Evolutionary conservation across 1,140 invertebrate species (phyloP), one percentile per base, ranked within the genome.

Genomic region (Brachionus asplanchnoidis): DNA sequence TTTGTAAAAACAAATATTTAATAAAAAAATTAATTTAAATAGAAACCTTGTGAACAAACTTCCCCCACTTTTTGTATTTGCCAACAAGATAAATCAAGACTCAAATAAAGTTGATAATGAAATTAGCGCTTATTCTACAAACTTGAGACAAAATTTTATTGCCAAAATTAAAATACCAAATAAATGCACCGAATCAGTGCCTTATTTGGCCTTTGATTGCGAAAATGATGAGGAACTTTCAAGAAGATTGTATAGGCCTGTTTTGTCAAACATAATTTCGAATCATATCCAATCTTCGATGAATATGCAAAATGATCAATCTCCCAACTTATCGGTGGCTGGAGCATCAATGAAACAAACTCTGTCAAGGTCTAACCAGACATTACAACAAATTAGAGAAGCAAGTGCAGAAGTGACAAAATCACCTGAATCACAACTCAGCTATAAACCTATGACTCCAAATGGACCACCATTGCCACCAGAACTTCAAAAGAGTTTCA

Each of bases 341-440:
- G 44, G 42, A 14, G 73, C 42, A 26, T 77, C 73, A 28, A 50
- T 50, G 44, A 77, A 44, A 44, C 73, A 50, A 23, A n/a, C 17
- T 50, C 50, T 77, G 44, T 77, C 73, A 20, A 77, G 44, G 26
- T 77, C 73, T 11, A 77, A 77, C 23, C 73, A 77, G 26, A 77
- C 73, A 26, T 50, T 77, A n/a, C 73, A 77, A 46, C 73, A 77
- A 77, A 46, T 50, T 14, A 46, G 44, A 77, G 73, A 77, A 9
- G 68, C 68, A 73, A 73, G 68, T 26, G 73, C 73, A 8, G 73
- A 77, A 20, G 23, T 26, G 9, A 26, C 26, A 12, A 46, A 23
- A 26, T 50, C 42, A 26, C 73, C 73, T 77, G 73, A 77, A 53
- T 77, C 73, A 14, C 73, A 77, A 28, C 46, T 77, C 11, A 50